These are phyloP conservation scores for Heliocidaris erythrogramma DNA, from an alignment of 35 echinoderm and acorn worm species.

Conservation along the genomic window DNA sequence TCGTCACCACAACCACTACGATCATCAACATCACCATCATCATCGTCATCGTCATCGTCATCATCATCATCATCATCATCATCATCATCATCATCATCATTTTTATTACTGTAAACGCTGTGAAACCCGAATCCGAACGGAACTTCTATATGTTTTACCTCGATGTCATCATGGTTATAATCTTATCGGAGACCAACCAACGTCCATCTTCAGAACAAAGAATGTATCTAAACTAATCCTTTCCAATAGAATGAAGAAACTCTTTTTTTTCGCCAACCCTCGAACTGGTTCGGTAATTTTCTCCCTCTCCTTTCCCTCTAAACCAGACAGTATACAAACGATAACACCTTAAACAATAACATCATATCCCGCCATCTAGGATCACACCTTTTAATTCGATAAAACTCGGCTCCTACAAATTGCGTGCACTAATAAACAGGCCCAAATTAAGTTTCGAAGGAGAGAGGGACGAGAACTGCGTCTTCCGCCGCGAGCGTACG, in stretches of 20 bases:
- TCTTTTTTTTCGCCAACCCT: neutral
- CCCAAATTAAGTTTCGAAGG: conserved; percentile 36
- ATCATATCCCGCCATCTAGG: conserved; percentile 23
- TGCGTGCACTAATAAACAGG: conserved; percentile 36
- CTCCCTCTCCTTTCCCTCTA: neutral
- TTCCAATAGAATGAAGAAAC: neutral
- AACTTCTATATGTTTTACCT: neutral
- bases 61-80: too few relatives aligned
- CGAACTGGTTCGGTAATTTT: neutral
- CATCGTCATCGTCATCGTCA: too few relatives aligned
- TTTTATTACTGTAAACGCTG: too few relatives aligned
- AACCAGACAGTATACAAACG: conserved; percentile 19
- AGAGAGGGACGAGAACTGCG: neutral
- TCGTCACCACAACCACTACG: too few relatives aligned
- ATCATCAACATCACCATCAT: too few relatives aligned
- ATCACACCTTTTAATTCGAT: conserved; percentile 39
- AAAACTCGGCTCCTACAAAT: conserved; percentile 25
- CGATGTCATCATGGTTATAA: neutral
- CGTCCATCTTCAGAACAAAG: neutral
- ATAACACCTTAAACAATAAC: conserved; percentile 43
- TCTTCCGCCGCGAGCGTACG: neutral
- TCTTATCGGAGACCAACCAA: neutral
- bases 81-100: too few relatives aligned
- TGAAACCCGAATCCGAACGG: neutral
- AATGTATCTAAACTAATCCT: neutral